Conservation (phyloP, 1,140 invertebrate species). For the Thaumatotibia leucotreta region DNA sequence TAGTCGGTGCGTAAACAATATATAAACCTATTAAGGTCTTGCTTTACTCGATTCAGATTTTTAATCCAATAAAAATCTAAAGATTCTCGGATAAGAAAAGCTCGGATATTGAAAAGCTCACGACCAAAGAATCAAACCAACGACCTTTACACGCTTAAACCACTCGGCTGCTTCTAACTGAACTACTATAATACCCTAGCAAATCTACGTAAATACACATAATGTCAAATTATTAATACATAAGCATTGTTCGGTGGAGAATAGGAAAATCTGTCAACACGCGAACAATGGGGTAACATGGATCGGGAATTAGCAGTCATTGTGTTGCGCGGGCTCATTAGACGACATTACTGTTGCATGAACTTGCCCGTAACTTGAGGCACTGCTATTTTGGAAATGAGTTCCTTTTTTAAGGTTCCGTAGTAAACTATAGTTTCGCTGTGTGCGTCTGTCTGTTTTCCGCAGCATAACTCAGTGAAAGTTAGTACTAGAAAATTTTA, state of each 20-base stretch:
- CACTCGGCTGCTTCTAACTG: neutral
- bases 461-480: no score
- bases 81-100: no score
- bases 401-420: neutral
- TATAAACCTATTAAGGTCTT: no score
- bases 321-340: constrained; percentile 63
- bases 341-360: constrained; percentile 54
- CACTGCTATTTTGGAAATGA: neutral
- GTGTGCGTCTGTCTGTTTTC: no score
- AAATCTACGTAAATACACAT: constrained; percentile 26
- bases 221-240: constrained; percentile 49
- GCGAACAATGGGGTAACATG: constrained; percentile 69
- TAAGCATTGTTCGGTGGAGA: constrained; percentile 57
- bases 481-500: no score
- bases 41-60: no score
- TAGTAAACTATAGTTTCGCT: no score
- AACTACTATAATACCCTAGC: constrained; percentile 10
- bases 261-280: constrained; percentile 73
- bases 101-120: no score
- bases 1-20: no score
- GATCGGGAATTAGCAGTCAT: constrained; percentile 72
- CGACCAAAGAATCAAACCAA: no score
- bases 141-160: neutral
- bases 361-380: neutral
- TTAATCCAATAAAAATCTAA: no score